Percentiles rank a stretch among this genome's conserved stretches.
phyloP scores from a whole-genome alignment of 2,797 vertebrate genomes.

The Brachyalestes nurse region DNA sequence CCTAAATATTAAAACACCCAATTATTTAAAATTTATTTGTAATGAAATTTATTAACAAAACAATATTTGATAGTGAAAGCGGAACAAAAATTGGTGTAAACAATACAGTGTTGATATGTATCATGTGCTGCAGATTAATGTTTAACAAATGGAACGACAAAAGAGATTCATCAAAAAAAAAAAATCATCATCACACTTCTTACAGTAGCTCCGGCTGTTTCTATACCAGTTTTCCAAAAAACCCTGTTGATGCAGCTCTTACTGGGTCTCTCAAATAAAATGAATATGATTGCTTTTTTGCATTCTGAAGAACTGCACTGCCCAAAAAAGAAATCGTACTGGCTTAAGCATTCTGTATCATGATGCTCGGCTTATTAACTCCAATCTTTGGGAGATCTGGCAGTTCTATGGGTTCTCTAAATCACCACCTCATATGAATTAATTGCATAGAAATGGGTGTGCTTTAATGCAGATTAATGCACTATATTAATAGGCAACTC shows the following conservation, averaged over 20 bases:
- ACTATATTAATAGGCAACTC: background rate
- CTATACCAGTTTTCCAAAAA: background rate
- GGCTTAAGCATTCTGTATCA: background rate
- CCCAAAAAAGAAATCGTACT: too few species aligned
- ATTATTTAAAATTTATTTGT: too few species aligned
- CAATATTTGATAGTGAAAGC: background rate
- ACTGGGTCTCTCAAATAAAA: background rate
- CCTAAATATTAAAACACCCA: too few species aligned
- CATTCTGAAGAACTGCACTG: background rate
- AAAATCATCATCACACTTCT: background rate
- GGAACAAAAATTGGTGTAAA: background rate
- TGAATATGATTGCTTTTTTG: background rate
- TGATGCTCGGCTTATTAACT: background rate
- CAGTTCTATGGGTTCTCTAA: background rate
- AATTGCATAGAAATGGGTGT: background rate
- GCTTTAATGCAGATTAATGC: background rate
- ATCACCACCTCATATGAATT: background rate
- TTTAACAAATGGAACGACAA: background rate
- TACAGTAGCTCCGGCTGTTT: background rate
- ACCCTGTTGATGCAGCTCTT: too few species aligned
- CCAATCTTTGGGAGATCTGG: background rate
- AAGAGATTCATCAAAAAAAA: background rate
- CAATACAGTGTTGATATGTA: background rate
- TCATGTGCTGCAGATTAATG: background rate
- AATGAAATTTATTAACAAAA: too few species aligned